These are phyloP conservation scores for Macquaria ambigua DNA, from an alignment of 2,113 vertebrate species.

Conservation along the genomic window DNA sequence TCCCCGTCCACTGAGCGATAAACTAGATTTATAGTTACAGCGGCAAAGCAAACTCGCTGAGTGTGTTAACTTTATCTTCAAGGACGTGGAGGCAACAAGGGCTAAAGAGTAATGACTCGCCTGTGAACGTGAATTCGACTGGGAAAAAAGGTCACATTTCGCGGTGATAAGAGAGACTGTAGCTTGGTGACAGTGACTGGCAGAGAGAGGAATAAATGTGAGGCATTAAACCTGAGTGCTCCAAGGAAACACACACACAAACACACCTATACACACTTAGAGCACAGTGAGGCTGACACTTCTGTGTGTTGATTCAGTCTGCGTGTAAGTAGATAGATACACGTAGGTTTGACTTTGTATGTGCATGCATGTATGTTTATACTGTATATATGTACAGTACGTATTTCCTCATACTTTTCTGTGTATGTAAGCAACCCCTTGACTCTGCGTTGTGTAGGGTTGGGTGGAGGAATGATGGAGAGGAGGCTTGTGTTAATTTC, in stretches of 20 bases:
- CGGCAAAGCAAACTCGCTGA: conserved; percentile 75
- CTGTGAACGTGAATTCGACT: conserved; percentile 63
- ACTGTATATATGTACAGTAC: background rate
- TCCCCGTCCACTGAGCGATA: conserved; percentile 55
- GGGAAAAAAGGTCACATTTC: conserved; percentile 69
- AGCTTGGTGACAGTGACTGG: conserved; percentile 63
- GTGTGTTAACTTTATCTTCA: conserved; percentile 83
- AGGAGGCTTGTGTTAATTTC: background rate
- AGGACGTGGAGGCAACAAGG: conserved; percentile 67
- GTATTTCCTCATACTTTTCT: background rate
- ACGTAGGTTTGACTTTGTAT: background rate
- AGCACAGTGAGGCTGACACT: background rate
- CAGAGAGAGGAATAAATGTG: conserved; percentile 51
- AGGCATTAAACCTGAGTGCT: conserved; percentile 57
- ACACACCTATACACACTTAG: conserved; percentile 7
- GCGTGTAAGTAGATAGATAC: background rate
- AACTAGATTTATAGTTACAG: conserved; percentile 79
- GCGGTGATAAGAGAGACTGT: conserved; percentile 60
- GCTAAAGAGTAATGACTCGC: conserved; percentile 73
- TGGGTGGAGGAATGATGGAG: too few species aligned
- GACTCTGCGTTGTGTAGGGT: too few species aligned
- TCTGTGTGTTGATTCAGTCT: background rate
- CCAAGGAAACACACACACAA: conserved; percentile 16
- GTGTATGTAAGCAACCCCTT: background rate
- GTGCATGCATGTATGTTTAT: background rate